A percentile compares a stretch with the other conserved stretches of the same genome.
Evolutionary conservation across 2,888 invertebrate species (phyloP).

Genomic region (Cryptosula pallasiana): DNA sequence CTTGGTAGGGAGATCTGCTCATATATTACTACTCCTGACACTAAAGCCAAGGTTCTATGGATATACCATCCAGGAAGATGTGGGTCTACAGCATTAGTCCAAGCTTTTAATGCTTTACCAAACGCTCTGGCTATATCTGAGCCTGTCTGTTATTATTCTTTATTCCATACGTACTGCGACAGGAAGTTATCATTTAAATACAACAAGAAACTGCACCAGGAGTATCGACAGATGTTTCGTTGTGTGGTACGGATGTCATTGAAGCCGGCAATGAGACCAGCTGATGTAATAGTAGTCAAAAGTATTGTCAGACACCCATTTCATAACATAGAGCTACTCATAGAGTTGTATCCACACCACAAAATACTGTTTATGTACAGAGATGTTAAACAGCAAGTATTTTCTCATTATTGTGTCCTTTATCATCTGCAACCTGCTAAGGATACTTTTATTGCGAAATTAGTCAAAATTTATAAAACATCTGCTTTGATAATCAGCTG

Average conservation of each 20-base stretch:
- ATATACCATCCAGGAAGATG: conserved; percentile 6
- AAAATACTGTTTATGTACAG: neutral
- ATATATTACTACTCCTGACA: neutral
- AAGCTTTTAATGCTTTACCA: conserved; percentile 19
- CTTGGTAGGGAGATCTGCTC: no score
- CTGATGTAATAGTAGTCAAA: neutral
- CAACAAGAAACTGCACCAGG: neutral
- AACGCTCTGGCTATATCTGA: neutral
- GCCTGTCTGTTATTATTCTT: neutral
- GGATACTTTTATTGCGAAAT: neutral
- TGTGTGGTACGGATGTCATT: neutral
- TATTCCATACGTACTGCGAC: neutral
- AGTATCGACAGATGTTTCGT: neutral
- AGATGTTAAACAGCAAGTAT: neutral
- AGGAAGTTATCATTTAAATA: neutral
- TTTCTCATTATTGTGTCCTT: neutral
- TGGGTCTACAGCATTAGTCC: conserved; percentile 2
- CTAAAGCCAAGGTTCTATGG: neutral
- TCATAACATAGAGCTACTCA: neutral
- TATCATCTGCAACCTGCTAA: no score
- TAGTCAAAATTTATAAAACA: neutral
- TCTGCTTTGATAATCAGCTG: neutral
- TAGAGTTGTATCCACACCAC: neutral
- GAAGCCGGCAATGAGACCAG: neutral
- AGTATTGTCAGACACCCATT: neutral